phyloP scores from a whole-genome alignment of 2,888 invertebrate genomes.

The Spilarctia lutea region DNA sequence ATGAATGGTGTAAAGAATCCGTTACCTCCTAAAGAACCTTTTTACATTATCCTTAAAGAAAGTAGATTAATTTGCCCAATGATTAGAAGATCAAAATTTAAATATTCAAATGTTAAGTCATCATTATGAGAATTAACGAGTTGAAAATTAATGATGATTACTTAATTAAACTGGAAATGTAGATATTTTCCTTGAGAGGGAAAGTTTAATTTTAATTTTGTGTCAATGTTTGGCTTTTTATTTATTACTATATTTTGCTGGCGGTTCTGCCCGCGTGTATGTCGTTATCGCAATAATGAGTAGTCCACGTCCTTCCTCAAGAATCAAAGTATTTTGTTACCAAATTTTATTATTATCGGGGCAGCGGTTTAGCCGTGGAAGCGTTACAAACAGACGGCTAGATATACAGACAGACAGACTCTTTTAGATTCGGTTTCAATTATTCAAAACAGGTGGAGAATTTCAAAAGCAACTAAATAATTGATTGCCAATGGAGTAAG shows the following conservation, averaged over 20 bases:
- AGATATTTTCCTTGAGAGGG: not conserved
- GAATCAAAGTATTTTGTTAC: too few relatives aligned
- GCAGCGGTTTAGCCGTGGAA: too few relatives aligned
- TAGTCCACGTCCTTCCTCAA: too few relatives aligned
- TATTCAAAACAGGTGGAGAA: not conserved
- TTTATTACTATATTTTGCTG: not conserved
- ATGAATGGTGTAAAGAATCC: not conserved
- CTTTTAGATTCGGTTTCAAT: not conserved
- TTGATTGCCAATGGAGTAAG: too few relatives aligned
- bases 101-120: slow-evolving; percentile 18
- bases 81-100: slow-evolving; percentile 12
- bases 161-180: not conserved
- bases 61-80: slow-evolving; percentile 7
- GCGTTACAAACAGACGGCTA: too few relatives aligned
- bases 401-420: too few relatives aligned
- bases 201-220: not conserved
- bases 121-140: slow-evolving; percentile 7
- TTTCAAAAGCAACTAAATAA: too few relatives aligned
- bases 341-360: too few relatives aligned
- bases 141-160: slow-evolving; percentile 7
- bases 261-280: too few relatives aligned
- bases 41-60: slow-evolving; percentile 3
- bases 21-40: slow-evolving; percentile 8
- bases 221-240: not conserved
- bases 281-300: too few relatives aligned